These are phyloP conservation scores for Gibbula magus DNA, from an alignment of 2,888 invertebrate species.

Conservation along the genomic window DNA sequence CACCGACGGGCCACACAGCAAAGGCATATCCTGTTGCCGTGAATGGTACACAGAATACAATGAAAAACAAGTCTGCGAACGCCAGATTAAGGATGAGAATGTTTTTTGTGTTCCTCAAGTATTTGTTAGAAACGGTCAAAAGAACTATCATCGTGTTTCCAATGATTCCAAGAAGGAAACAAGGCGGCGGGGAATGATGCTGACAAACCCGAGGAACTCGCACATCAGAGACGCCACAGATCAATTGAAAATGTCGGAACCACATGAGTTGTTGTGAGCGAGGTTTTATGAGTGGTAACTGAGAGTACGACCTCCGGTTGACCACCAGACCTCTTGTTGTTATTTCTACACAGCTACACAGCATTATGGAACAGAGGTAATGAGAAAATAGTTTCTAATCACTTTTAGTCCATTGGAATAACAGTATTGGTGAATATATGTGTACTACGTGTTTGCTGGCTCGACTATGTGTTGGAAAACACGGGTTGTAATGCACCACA, in stretches of 20 bases:
- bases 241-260: background rate
- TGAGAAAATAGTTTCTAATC: background rate
- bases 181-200: slow-evolving; percentile 78
- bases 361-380: background rate
- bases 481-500: no score
- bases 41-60: slow-evolving; percentile 94
- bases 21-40: slow-evolving; percentile 92
- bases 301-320: background rate
- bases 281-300: slow-evolving; percentile 1
- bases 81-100: slow-evolving; percentile 92
- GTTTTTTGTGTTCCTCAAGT: slow-evolving; percentile 95
- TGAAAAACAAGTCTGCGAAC: slow-evolving; percentile 91
- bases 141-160: slow-evolving; percentile 92
- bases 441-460: no score
- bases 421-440: no score
- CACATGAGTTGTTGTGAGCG: background rate
- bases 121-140: slow-evolving; percentile 90
- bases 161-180: slow-evolving; percentile 90
- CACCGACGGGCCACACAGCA: slow-evolving; percentile 94
- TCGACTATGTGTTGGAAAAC: no score
- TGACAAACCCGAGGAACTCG: slow-evolving; percentile 53
- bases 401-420: no score
- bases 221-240: slow-evolving; percentile 1
- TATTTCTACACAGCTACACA: background rate
- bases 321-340: background rate